Evolutionary conservation across 2,113 vertebrate genomes (phyloP), one percentile per base, ranked within the genome.

Genomic region (Chrysochloris asiatica): DNA sequence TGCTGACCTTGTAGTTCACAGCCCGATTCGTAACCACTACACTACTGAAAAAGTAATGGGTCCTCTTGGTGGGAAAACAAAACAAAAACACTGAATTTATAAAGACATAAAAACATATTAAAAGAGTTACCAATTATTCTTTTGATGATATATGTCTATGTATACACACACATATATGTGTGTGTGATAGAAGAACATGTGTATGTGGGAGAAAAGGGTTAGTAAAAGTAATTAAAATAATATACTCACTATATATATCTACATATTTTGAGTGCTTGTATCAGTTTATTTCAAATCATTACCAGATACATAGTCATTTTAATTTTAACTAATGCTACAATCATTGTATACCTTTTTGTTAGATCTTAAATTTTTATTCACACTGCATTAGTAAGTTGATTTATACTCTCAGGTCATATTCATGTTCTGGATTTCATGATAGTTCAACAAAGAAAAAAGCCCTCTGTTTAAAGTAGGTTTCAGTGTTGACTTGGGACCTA

Each of bases 351-450:
- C 45, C 19, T 6, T 13, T 67, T 67, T 63, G 69, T n/a, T n/a
- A n/a, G n/a, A n/a, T 54, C 33, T 83, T 72, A 92, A 77, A 88
- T 65, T 71, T 80, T 76, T 26, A 72, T 89, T 47, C 3, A 61
- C 1, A 76, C 36, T 22, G 86, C 6, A 77, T 52, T 82, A n/a
- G 54, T 14, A 73, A 61, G 43, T 85, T 88, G 17, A 84, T 77
- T 91, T 95, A 67, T 38, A 63, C 6, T 43, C 2, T 48, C 12
- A 41, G 26, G 33, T 72, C 22, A 54, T 14, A 41, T 24, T 83
- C 12, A 52, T 41, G 1, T 54, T 38, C 9, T 71, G 12, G 1
- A 63, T 4, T 69, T 56, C 7, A 45, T 75, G 82, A 72, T 81
- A 43, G 89, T 91, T 91, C 72, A 48, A 47, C 43, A 50, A 41